Conservation (phyloP, 2,888 invertebrate species). For the Melipona bicolor region DNA sequence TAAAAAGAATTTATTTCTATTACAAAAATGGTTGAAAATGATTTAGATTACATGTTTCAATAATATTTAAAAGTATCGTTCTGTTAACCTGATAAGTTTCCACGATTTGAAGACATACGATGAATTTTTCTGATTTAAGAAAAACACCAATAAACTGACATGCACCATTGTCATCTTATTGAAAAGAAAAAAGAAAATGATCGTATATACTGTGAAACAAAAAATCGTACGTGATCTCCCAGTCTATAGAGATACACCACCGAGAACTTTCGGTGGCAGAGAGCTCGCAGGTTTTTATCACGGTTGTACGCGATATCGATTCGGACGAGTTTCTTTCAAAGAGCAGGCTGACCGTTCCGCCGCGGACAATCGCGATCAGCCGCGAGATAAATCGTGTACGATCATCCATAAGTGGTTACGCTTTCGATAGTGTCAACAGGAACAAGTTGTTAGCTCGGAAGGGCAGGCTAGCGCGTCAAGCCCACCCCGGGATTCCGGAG, state of each 20-base stretch:
- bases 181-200: not conserved
- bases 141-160: not conserved
- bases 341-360: conserved; percentile 18
- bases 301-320: conserved; percentile 4
- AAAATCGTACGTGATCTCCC: not conserved
- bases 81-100: not conserved
- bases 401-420: conserved; percentile 69
- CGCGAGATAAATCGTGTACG: conserved; percentile 67
- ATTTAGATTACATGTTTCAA: too few relatives aligned
- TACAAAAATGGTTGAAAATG: too few relatives aligned
- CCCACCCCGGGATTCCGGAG: conserved; percentile 72
- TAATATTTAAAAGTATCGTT: not conserved
- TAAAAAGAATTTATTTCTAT: too few relatives aligned
- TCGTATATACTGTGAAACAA: not conserved
- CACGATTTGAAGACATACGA: not conserved
- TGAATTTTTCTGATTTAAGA: not conserved
- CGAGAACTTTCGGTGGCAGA: too few relatives aligned
- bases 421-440: conserved; percentile 74
- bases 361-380: conserved; percentile 44
- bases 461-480: conserved; percentile 67
- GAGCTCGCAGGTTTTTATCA: not conserved
- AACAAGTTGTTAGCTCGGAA: conserved; percentile 73
- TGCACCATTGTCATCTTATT: not conserved
- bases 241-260: not conserved
- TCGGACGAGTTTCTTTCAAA: conserved; percentile 2